Base-by-base conservation (phyloP, 2,888 invertebrate genomes). In the Patella depressa region DNA sequence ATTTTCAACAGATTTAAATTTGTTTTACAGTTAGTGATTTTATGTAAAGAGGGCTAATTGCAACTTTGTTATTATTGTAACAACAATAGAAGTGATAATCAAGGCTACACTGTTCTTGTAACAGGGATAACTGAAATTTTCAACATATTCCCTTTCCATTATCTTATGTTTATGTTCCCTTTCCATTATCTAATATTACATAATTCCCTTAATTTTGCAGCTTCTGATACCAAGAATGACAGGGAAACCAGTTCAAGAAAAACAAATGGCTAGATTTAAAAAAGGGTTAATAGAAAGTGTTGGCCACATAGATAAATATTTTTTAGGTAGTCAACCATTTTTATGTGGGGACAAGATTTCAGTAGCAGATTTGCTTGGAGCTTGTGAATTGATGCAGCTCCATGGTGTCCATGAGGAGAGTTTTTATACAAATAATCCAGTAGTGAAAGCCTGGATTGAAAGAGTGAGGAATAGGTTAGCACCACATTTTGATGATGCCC, bases 321-420 rank as follows among this genome's bases (percentile, higher is more conserved):
- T 87, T 79, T 85, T 91, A 19, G 85, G 84, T 53, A 86, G 87
- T 34, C 76, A 80, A 54, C 82, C 85, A 5, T 91, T 84, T 78
- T 79, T 91, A 9, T 82, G 83, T 76, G 88, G 89, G 2, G 79
- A 87, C 29, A 85, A 88, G 19, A 83, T 90, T 24, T 87, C 89
- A 2, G 84, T 90, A 2, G 90, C 89, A n/a, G 91, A 91, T 78
- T 76, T 91, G 3, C 80, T 90, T 9, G 88, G 85, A 7, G 86
- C 85, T 7, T 90, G 89, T 82, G 90, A 91, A 78, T 77, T 90
- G 57, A 85, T 85, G 83, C 90, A 90, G 83, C 81, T 89, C 17
- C 81, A 86, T 59, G 87, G 85, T 0, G 85, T 87, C 7, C 80
- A 82, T 70, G 88, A 89, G 59, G 85, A 88, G n/a, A 81, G 81